Conservation (phyloP, 2,113 vertebrate genomes). For the Indicator maculatus region DNA sequence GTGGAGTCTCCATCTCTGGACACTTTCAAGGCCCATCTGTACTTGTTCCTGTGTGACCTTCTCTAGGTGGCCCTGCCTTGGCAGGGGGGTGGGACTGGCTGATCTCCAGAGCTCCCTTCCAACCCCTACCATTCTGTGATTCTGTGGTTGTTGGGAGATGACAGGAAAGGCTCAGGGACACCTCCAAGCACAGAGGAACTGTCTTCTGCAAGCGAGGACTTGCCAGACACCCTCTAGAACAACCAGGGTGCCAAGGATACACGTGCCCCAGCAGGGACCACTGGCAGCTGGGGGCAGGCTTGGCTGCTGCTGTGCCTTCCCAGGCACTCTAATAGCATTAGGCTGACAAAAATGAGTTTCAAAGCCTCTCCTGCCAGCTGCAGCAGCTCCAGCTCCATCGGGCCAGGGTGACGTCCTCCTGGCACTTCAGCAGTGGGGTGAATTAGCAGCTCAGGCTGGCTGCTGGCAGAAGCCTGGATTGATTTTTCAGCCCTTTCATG, state of each 20-base stretch:
- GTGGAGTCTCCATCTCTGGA: too few relatives aligned
- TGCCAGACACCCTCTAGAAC: background rate
- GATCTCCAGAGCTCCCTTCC: too few relatives aligned
- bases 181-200: background rate
- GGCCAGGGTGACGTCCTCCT: accelerated
- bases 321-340: background rate
- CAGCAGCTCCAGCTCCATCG: background rate
- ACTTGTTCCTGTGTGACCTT: too few relatives aligned
- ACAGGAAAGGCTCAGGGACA: background rate
- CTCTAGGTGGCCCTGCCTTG: too few relatives aligned
- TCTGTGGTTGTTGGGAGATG: background rate
- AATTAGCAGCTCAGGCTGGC: background rate
- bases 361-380: background rate
- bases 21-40: too few relatives aligned
- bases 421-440: background rate
- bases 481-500: background rate
- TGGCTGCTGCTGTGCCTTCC: background rate
- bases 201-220: background rate
- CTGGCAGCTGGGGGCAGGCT: accelerated
- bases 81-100: too few relatives aligned
- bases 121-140: too few relatives aligned
- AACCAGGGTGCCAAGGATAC: background rate
- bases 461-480: background rate
- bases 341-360: background rate
- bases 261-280: accelerated